A percentile compares a stretch with the other conserved stretches of the same genome.
Evolutionary conservation across 2,113 vertebrate genomes (phyloP).

Genomic region (Corydoras sp.): DNA sequence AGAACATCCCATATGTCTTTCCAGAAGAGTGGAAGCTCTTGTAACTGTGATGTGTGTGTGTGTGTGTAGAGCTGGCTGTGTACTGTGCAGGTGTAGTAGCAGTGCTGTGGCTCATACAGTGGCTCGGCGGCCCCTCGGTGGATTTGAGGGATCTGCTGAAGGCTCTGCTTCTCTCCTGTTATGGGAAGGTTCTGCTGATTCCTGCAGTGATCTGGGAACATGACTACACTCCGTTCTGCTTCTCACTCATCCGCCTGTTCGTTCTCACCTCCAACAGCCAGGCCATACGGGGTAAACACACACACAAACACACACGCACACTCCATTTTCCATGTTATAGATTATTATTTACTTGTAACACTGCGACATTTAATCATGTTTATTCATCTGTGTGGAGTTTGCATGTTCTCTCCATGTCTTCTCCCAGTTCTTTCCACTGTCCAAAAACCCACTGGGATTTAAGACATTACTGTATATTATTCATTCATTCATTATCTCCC

Average conservation of each 20-base stretch:
- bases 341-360: not conserved
- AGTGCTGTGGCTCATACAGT: conserved; percentile 66
- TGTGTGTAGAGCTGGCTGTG: conserved; percentile 76
- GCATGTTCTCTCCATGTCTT: too few relatives aligned
- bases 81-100: conserved; percentile 77
- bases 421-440: too few relatives aligned
- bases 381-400: too few relatives aligned
- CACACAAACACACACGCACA: conserved; percentile 2
- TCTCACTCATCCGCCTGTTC: conserved; percentile 86
- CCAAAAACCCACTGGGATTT: too few relatives aligned
- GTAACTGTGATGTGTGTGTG: conserved; percentile 3
- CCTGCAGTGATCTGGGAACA: conserved; percentile 97
- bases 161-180: conserved; percentile 85
- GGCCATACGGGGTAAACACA: conserved; percentile 79
- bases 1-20: too few relatives aligned
- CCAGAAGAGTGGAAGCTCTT: not conserved
- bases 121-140: conserved; percentile 48
- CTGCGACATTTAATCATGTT: too few relatives aligned
- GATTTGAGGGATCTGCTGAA: conserved; percentile 74
- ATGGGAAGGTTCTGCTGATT: conserved; percentile 92
- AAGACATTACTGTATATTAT: too few relatives aligned
- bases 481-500: too few relatives aligned
- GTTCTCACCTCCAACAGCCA: conserved; percentile 91
- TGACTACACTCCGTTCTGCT: conserved; percentile 84
- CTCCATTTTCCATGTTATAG: not conserved